Evolutionary conservation across 2,113 vertebrate species (phyloP), one percentile per base, ranked within the genome.

Genomic region (Prietella phreatophila): DNA sequence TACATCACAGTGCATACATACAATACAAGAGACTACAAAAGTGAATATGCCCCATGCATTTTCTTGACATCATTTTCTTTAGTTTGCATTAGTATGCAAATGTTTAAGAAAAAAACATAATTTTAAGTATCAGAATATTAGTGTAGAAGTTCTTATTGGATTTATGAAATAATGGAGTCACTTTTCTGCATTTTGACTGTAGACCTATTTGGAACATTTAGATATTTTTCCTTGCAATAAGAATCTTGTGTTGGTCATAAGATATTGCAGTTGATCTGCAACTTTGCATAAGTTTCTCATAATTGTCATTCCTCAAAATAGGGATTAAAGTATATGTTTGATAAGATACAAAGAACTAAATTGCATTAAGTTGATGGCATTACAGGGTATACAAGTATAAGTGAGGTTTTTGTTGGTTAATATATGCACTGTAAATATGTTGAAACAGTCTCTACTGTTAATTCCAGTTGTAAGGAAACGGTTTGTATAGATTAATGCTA

Each of bases 361-460:
- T 93, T 93, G 85, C 92, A 91, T 91, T 92, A 92, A 90, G 89
- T 90, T 84, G 91, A 85, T 93, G 92, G 93, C 93, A 94, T 95
- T 94, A 95, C 94, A 95, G 94, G 95, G 94, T 95, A 94, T 94
- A 92, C 92, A 93, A 93, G 89, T 92, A 90, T 89, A 90, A 92
- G 90, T 94, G 91, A 94, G 92, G 91, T 90, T 93, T 82, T 91
- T 86, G 85, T 91, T 92, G 82, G 88, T 79, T 89, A 86, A 80
- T 88, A 88, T 88, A 92, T 92, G 89, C 92, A 93, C 92, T 93
- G 91, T 94, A 94, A 89, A 88, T 94, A 93, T 90, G 92, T 93
- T 93, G 88, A 82, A 93, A 95, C 88, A 87, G 79, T 82, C 61
- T 89, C 83, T 92, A 90, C 89, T 92, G 93, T 94, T 91, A 93